Conservation (phyloP, 2,113 vertebrate species). For the Panthera uncia region DNA sequence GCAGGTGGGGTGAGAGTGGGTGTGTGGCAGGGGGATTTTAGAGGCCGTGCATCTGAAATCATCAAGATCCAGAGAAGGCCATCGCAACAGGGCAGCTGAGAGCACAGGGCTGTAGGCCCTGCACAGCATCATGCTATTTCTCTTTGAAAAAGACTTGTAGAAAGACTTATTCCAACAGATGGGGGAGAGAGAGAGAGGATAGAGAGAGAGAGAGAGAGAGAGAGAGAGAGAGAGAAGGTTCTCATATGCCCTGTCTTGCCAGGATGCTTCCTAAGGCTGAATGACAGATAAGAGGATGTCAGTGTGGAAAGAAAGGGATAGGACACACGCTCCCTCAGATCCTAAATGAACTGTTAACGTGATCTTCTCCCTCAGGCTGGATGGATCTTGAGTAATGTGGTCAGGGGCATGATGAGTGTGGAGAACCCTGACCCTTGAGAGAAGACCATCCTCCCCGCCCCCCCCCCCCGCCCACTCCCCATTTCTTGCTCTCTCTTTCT, state of each 20-base stretch:
- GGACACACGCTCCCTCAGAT: background rate
- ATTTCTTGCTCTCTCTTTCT: background rate
- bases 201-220: background rate
- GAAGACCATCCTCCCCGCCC: too few species aligned
- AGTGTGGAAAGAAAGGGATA: background rate
- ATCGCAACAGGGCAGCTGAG: too few species aligned
- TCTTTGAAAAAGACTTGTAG: background rate
- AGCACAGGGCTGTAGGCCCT: background rate
- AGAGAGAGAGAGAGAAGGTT: background rate
- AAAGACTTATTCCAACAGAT: background rate
- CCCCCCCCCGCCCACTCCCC: too few species aligned
- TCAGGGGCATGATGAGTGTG: background rate
- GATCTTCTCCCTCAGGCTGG: background rate
- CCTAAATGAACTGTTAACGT: background rate
- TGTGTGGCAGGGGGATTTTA: too few species aligned
- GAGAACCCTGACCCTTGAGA: background rate
- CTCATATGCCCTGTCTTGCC: background rate
- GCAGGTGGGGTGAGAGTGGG: accelerated
- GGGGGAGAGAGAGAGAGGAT: too few species aligned
- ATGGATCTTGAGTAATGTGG: conserved; percentile 4
- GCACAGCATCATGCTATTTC: background rate
- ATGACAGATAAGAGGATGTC: background rate
- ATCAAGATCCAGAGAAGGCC: too few species aligned
- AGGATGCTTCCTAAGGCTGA: background rate
- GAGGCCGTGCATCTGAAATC: background rate